Percentiles rank a stretch among this genome's conserved stretches.
phyloP scores from a whole-genome alignment of 1,140 invertebrate species.

The Hydropsyche tenuis region DNA sequence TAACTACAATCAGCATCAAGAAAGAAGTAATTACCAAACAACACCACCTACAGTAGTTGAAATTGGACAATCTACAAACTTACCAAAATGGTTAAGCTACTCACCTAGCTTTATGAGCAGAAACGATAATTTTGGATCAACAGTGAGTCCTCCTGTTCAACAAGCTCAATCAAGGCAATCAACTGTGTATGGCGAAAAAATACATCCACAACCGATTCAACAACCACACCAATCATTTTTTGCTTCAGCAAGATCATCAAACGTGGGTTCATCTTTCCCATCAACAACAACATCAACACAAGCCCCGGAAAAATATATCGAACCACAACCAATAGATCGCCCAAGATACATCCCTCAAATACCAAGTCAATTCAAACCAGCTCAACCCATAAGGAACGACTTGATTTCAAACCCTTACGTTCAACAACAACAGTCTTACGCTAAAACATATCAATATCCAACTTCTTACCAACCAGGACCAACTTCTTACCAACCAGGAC shows the following conservation, averaged over 20 bases:
- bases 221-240: neutral
- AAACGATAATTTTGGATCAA: neutral
- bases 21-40: neutral
- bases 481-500: conserved; percentile 50
- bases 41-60: neutral
- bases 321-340: neutral
- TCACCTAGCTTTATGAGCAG: conserved; percentile 8
- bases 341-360: conserved; percentile 24
- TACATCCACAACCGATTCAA: neutral
- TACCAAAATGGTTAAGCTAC: conserved; percentile 7
- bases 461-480: conserved; percentile 50
- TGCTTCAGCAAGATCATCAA: conserved; percentile 30
- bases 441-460: neutral
- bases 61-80: neutral
- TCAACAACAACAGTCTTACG: conserved; percentile 1
- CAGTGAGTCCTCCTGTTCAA: neutral
- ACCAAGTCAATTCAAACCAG: conserved; percentile 31
- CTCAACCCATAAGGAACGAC: neutral
- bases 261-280: neutral
- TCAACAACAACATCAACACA: neutral
- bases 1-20: conserved; percentile 2
- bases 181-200: conserved; percentile 14
- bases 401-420: neutral
- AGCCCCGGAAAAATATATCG: neutral
- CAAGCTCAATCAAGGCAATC: conserved; percentile 24